Conservation (phyloP, 2,888 invertebrate species). For the Liposcelis brunnea region DNA sequence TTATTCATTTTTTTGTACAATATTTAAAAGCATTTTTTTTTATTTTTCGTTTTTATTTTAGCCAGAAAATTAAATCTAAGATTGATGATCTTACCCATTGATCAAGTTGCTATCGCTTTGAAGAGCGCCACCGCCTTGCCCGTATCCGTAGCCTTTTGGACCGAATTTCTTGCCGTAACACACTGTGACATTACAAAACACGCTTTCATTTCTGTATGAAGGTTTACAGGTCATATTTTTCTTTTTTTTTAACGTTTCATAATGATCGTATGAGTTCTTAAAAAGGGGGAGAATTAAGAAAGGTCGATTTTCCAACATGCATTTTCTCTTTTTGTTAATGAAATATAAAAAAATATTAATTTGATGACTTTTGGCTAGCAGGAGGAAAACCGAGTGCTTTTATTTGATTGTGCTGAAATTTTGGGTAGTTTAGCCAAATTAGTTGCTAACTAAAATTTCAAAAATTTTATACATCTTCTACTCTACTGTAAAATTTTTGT, state of each 20-base stretch:
- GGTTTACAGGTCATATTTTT: conserved; percentile 13
- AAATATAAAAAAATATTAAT: neutral
- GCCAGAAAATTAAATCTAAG: conserved; percentile 16
- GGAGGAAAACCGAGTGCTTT: conserved; percentile 12
- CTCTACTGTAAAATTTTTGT: no score
- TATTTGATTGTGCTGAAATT: neutral
- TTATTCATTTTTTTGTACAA: conserved; percentile 16
- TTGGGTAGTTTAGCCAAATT: conserved; percentile 3
- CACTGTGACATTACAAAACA: conserved; percentile 33
- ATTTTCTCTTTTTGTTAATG: no score
- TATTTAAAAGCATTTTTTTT: conserved; percentile 17
- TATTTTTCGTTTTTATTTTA: conserved; percentile 9
- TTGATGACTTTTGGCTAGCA: conserved; percentile 20
- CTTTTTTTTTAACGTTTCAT: no score
- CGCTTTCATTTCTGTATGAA: conserved; percentile 10
- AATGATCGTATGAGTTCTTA: conserved; percentile 3
- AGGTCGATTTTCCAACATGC: neutral
- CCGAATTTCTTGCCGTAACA: conserved; percentile 97
- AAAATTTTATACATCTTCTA: no score
- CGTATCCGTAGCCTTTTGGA: conserved; percentile 94
- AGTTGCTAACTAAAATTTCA: no score
- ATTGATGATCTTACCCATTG: conserved; percentile 51
- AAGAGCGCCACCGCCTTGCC: conserved; percentile 86
- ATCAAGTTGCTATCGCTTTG: conserved; percentile 68
- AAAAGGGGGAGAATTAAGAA: conserved; percentile 6